These are phyloP conservation scores for Julus scanicus DNA, from an alignment of 2,888 invertebrate genomes.

Conservation along the genomic window DNA sequence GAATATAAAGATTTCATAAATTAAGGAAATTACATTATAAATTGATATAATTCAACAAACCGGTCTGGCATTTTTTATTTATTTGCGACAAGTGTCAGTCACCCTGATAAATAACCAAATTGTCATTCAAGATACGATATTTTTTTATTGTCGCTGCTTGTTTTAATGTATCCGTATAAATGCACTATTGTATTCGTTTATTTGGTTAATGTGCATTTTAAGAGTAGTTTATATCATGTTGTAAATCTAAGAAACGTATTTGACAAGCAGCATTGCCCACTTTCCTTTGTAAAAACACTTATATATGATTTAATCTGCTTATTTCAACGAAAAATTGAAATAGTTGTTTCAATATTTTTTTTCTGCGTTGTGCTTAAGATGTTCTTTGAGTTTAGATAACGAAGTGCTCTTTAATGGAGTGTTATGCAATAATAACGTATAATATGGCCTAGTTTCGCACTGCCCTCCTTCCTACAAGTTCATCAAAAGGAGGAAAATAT, in stretches of 20 bases:
- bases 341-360: not conserved
- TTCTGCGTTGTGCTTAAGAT: not conserved
- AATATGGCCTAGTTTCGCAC: not conserved
- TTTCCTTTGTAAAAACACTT: not conserved
- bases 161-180: not conserved
- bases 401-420: not conserved
- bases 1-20: not conserved
- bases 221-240: not conserved
- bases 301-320: not conserved
- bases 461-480: not conserved
- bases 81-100: slow-evolving; percentile 1
- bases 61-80: not conserved
- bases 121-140: not conserved
- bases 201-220: not conserved
- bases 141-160: not conserved
- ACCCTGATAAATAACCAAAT: slow-evolving; percentile 18
- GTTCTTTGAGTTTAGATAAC: not conserved
- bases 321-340: not conserved
- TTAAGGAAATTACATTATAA: not conserved
- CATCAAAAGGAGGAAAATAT: not conserved
- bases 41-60: slow-evolving; percentile 2
- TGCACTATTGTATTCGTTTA: not conserved
- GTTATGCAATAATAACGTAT: slow-evolving; percentile 15
- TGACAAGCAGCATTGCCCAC: not conserved
- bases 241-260: not conserved